A percentile compares a stretch with the other conserved stretches of the same genome.
phyloP scores from a whole-genome alignment of 2,888 invertebrate species.

The Sinodicranocentrus sp. region DNA sequence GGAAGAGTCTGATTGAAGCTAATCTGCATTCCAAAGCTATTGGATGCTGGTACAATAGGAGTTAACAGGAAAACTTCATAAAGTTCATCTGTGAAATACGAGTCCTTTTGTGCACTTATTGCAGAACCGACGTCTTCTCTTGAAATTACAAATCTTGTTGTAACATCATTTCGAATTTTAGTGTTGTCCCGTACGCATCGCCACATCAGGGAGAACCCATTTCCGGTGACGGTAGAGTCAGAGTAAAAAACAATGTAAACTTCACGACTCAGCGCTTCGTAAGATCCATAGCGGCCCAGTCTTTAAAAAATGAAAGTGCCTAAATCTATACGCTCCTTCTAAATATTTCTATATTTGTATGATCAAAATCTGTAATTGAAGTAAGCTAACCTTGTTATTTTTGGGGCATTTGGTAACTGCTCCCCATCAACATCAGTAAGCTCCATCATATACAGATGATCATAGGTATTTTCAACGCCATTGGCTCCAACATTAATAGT shows the following conservation, averaged over 20 bases:
- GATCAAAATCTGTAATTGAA: neutral
- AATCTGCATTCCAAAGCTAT: slow-evolving; percentile 50
- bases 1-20: slow-evolving; percentile 35
- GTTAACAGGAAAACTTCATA: slow-evolving; percentile 49
- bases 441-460: slow-evolving; percentile 55
- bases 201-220: slow-evolving; percentile 47
- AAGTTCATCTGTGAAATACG: neutral
- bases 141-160: slow-evolving; percentile 32
- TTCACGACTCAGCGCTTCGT: slow-evolving; percentile 34
- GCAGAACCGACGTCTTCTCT: slow-evolving; percentile 17
- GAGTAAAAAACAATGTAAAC: slow-evolving; percentile 50
- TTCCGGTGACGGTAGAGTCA: slow-evolving; percentile 40
- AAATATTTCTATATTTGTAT: neutral
- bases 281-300: slow-evolving; percentile 38
- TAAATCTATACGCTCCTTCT: no score
- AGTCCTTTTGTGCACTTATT: neutral
- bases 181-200: neutral
- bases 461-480: slow-evolving; percentile 50
- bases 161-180: slow-evolving; percentile 35
- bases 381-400: no score
- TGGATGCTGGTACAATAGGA: slow-evolving; percentile 12
- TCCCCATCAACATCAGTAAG: slow-evolving; percentile 42
- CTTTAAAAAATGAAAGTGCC: neutral
- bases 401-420: slow-evolving; percentile 20
- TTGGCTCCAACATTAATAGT: slow-evolving; percentile 19